These are phyloP conservation scores for Amphiprion ocellaris DNA, from an alignment of 2,113 vertebrate species.

Conservation along the genomic window DNA sequence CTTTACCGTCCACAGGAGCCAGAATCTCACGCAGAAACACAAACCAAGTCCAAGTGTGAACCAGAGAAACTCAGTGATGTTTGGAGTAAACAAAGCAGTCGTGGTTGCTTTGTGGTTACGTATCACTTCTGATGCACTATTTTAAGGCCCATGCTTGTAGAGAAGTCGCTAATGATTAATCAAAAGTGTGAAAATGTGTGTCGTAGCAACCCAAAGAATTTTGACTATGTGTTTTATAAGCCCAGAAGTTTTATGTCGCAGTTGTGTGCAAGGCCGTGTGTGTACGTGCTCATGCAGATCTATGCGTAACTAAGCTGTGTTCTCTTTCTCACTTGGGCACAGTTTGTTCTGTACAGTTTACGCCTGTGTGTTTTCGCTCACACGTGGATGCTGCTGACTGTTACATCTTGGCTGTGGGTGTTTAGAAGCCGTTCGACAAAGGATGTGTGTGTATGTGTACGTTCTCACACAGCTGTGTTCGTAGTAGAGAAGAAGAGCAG, in stretches of 20 bases:
- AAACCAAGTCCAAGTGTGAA: not conserved
- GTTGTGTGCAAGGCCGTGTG: slow-evolving; percentile 21
- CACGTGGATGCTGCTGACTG: slow-evolving; percentile 31
- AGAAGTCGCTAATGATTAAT: not conserved
- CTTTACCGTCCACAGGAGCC: slow-evolving; percentile 45
- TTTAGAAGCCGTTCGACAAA: slow-evolving; percentile 55
- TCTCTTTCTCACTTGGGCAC: slow-evolving; percentile 16
- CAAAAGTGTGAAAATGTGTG: not conserved
- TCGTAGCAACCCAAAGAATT: not conserved
- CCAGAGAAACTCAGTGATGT: not conserved
- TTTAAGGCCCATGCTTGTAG: not conserved
- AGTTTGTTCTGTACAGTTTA: slow-evolving; percentile 46
- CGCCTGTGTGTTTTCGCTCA: slow-evolving; percentile 47
- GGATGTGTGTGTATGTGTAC: slow-evolving; percentile 23
- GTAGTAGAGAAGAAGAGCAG: slow-evolving; percentile 13
- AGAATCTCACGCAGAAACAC: slow-evolving; percentile 25
- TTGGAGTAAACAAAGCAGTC: slow-evolving; percentile 34
- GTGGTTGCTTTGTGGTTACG: not conserved
- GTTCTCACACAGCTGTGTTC: slow-evolving; percentile 69
- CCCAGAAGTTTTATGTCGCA: not conserved
- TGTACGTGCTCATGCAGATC: not conserved
- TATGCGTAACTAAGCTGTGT: slow-evolving; percentile 16
- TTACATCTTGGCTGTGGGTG: slow-evolving; percentile 52
- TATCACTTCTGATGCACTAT: not conserved
- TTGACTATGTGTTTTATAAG: slow-evolving; percentile 11